Conservation (phyloP, 2,888 invertebrate genomes). For the Lasioglossum marginatum region DNA sequence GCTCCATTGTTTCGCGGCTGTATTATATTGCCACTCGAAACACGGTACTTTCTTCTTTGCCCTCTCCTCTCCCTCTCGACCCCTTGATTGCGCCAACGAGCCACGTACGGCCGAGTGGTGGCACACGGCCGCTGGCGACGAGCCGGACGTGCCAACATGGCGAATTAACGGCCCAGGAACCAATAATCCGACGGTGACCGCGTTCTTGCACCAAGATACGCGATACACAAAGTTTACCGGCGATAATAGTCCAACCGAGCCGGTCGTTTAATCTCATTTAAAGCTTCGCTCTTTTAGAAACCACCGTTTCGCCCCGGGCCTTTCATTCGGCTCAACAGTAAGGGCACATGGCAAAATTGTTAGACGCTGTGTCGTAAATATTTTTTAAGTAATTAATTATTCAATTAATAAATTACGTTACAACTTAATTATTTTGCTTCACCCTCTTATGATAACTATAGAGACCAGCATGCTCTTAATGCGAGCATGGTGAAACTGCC, state of each 20-base stretch:
- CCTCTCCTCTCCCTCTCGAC: slow-evolving; percentile 40
- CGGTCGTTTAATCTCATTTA: slow-evolving; percentile 33
- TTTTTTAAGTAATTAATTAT: neutral
- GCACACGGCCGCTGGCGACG: slow-evolving; percentile 50
- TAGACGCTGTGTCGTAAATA: neutral
- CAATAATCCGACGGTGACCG: slow-evolving; percentile 59
- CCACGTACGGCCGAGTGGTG: slow-evolving; percentile 57
- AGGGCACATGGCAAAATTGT: neutral
- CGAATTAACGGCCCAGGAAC: slow-evolving; percentile 68
- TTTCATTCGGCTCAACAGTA: too few relatives aligned
- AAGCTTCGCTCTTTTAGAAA: neutral
- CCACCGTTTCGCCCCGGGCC: neutral
- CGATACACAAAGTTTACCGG: slow-evolving; percentile 21
- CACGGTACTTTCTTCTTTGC: slow-evolving; percentile 64
- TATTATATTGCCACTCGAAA: slow-evolving; percentile 74
- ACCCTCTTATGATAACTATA: too few relatives aligned
- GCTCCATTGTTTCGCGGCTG: slow-evolving; percentile 73
- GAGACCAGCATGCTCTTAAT: too few relatives aligned
- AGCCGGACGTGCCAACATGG: slow-evolving; percentile 61
- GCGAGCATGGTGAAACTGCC: too few relatives aligned
- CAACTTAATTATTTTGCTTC: too few relatives aligned
- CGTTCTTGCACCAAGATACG: slow-evolving; percentile 22
- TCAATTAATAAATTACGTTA: too few relatives aligned
- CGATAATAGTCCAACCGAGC: slow-evolving; percentile 12
- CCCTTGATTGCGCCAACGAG: slow-evolving; percentile 68